These are phyloP conservation scores for Mus spicilegus DNA, from an alignment of 2,113 vertebrate species.

Conservation along the genomic window DNA sequence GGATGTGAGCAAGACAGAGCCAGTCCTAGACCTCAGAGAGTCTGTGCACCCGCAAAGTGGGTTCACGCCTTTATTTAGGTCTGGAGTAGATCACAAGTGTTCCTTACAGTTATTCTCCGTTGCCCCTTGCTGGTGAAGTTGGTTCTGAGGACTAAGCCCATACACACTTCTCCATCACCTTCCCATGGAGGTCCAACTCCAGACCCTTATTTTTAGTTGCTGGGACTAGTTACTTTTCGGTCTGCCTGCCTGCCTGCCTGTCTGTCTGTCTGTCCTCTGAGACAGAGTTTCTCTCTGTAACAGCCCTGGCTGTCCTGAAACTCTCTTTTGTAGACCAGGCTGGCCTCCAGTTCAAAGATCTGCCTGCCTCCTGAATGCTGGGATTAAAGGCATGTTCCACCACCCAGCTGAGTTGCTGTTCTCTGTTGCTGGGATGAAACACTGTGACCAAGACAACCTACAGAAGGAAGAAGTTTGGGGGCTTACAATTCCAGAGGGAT, in stretches of 20 bases:
- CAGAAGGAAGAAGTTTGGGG: neutral
- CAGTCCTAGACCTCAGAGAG: neutral
- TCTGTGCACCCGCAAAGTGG: neutral
- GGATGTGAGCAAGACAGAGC: neutral
- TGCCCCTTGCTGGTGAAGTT: neutral
- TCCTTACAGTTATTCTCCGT: neutral
- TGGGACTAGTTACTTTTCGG: neutral
- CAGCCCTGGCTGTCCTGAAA: neutral
- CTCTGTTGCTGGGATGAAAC: neutral
- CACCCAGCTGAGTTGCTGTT: neutral
- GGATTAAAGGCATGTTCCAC: neutral
- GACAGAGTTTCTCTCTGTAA: neutral
- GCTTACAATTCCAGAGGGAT: neutral
- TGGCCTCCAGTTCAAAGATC: neutral
- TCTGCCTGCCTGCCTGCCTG: neutral
- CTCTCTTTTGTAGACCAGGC: neutral
- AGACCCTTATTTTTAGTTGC: neutral
- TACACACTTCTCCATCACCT: neutral
- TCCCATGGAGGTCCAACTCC: neutral
- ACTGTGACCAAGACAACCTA: neutral
- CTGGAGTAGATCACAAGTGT: neutral
- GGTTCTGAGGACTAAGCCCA: neutral
- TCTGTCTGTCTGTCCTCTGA: neutral
- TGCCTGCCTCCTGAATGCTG: neutral
- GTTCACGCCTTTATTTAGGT: neutral